Conservation (phyloP, 2,888 invertebrate species). For the Sepiola atlantica region DNA sequence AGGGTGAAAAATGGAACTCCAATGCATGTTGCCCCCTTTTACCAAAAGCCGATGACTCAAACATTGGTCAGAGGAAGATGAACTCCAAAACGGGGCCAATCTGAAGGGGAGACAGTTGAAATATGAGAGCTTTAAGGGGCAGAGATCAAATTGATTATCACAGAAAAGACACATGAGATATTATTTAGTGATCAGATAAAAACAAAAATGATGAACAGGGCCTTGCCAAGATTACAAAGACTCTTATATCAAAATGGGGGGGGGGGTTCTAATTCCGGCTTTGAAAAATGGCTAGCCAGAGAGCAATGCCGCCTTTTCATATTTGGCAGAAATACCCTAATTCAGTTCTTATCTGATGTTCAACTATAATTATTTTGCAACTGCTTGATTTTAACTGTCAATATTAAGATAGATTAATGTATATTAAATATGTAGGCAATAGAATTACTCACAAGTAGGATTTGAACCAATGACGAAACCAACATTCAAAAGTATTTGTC, state of each 20-base stretch:
- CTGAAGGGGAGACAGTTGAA: neutral
- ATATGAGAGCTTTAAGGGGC: slow-evolving; percentile 7
- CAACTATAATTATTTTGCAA: neutral
- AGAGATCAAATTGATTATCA: slow-evolving; percentile 5
- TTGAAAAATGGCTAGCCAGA: neutral
- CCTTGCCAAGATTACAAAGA: neutral
- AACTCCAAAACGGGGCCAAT: slow-evolving; percentile 1
- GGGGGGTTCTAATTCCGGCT: neutral
- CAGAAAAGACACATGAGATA: neutral
- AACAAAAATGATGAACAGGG: slow-evolving; percentile 7
- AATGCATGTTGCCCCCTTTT: neutral
- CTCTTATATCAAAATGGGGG: neutral
- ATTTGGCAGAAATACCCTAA: slow-evolving; percentile 9
- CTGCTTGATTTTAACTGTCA: slow-evolving; percentile 14
- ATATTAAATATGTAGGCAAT: neutral
- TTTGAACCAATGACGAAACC: neutral
- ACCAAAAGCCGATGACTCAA: neutral
- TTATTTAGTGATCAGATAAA: slow-evolving; percentile 32
- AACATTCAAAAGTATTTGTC: neutral
- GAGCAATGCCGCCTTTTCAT: neutral
- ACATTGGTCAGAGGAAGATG: neutral
- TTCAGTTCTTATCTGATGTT: neutral
- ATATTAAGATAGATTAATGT: slow-evolving; percentile 1
- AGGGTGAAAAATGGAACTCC: neutral
- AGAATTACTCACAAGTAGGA: neutral